phyloP scores from a whole-genome alignment of 2,888 invertebrate genomes.

The Melieria picta region DNA sequence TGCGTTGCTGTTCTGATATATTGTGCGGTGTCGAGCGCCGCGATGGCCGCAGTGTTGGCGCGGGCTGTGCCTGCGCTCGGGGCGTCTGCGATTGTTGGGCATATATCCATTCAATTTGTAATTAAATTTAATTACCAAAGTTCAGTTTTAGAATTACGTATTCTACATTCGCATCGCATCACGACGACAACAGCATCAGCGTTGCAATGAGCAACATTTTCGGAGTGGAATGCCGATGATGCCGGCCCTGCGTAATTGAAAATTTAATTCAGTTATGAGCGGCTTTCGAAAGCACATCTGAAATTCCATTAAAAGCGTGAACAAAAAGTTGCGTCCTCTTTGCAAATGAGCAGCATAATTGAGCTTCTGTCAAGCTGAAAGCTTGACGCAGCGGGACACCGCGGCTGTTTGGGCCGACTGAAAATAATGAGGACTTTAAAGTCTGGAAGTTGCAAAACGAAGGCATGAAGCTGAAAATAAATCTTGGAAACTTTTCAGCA shows the following conservation, averaged over 20 bases:
- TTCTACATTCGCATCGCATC: neutral
- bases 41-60: neutral
- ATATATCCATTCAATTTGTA: slow-evolving; percentile 21
- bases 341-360: slow-evolving; percentile 31
- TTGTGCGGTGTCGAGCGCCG: neutral
- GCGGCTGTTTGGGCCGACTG: neutral
- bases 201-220: neutral
- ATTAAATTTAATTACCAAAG: slow-evolving; percentile 31
- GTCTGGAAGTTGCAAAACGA: slow-evolving; percentile 43
- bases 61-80: too few relatives aligned
- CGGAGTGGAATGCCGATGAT: slow-evolving; percentile 8
- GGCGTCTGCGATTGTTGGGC: slow-evolving; percentile 25
- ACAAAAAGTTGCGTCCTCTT: slow-evolving; percentile 34
- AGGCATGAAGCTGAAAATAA: slow-evolving; percentile 21
- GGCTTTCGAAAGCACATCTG: slow-evolving; percentile 38
- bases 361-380: neutral
- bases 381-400: too few relatives aligned
- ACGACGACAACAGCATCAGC: too few relatives aligned
- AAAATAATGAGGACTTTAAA: slow-evolving; percentile 34
- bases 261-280: slow-evolving; percentile 19
- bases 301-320: slow-evolving; percentile 45
- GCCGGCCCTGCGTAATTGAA: slow-evolving; percentile 17
- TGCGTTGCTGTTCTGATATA: neutral
- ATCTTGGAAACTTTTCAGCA: slow-evolving; percentile 51
- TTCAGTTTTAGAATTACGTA: neutral